Percentiles rank a stretch among this genome's conserved stretches.
Conservation (phyloP, 2,888 invertebrate species). For the Cheilosia impressa region DNA sequence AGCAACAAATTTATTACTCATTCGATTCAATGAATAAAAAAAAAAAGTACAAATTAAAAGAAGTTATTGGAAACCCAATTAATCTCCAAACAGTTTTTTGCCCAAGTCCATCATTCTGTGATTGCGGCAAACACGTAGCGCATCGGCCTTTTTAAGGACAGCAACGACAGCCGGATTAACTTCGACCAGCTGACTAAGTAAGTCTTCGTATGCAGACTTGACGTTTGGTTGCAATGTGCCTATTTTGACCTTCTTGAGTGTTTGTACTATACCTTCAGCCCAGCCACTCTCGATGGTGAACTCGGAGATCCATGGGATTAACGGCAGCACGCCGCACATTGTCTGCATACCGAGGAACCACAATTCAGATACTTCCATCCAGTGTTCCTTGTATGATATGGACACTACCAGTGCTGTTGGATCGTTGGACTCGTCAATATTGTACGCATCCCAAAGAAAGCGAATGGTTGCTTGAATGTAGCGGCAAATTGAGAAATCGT, state of each 20-base stretch:
- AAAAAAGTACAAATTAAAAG: conserved; percentile 28
- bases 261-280: conserved; percentile 94
- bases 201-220: conserved; percentile 95
- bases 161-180: conserved; percentile 90
- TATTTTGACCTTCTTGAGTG: conserved; percentile 91
- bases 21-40: conserved; percentile 30
- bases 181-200: conserved; percentile 92
- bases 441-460: conserved; percentile 96
- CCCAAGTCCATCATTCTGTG: conserved; percentile 95
- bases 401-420: conserved; percentile 92
- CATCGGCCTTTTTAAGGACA: conserved; percentile 92
- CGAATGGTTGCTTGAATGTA: conserved; percentile 95
- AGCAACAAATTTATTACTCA: conserved; percentile 36
- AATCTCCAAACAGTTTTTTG: conserved; percentile 94
- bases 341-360: conserved; percentile 98
- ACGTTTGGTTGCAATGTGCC: conserved; percentile 92
- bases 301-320: conserved; percentile 94
- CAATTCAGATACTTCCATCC: conserved; percentile 95
- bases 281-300: conserved; percentile 97
- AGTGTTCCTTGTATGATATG: conserved; percentile 93
- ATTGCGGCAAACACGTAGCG: conserved; percentile 92
- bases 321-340: conserved; percentile 91
- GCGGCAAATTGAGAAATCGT: conserved; percentile 94
- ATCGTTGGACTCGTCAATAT: conserved; percentile 94
- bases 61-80: conserved; percentile 78